Evolutionary conservation across 2,113 vertebrate genomes (phyloP).

Genomic region (Pseudorhombus dupliciocellatus): DNA sequence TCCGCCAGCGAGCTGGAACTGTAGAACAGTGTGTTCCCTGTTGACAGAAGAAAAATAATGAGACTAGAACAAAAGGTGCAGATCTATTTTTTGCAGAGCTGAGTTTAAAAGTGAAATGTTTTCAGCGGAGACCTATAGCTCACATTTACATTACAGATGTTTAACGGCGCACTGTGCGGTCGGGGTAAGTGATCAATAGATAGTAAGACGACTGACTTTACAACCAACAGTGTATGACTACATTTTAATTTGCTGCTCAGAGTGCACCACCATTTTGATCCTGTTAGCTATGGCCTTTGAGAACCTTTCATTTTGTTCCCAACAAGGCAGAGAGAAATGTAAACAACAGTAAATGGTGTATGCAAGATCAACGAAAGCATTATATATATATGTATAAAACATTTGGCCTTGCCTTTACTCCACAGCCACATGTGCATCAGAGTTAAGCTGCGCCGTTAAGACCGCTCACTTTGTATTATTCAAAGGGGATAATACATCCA

Average conservation of each 20-base stretch:
- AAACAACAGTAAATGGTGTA: conserved; percentile 24
- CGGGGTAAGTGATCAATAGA: conserved; percentile 27
- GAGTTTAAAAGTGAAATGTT: conserved; percentile 6
- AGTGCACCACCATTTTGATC: conserved; percentile 52
- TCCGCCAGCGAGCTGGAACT: conserved; percentile 34
- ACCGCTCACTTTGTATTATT: conserved; percentile 4
- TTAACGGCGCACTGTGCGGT: conserved; percentile 17
- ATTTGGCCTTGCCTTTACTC: conserved; percentile 8
- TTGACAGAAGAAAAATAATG: conserved; percentile 42
- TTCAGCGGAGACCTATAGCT: not conserved
- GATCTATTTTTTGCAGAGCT: conserved; percentile 16
- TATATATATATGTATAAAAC: not conserved
- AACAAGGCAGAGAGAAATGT: conserved; percentile 20
- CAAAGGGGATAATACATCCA: conserved; percentile 28
- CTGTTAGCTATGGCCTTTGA: conserved; percentile 55
- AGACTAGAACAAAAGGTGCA: conserved; percentile 16
- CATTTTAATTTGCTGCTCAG: conserved; percentile 40
- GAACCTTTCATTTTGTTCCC: conserved; percentile 50
- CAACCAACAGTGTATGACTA: conserved; percentile 17
- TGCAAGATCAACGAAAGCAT: conserved; percentile 14
- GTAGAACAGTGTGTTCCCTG: conserved; percentile 47
- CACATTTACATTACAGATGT: conserved; percentile 26
- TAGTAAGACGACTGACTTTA: conserved; percentile 19
- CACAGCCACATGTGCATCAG: not conserved
- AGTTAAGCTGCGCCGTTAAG: not conserved